A percentile compares a stretch with the other conserved stretches of the same genome.
Evolutionary conservation across 2,888 invertebrate genomes (phyloP).

Genomic region (Teinopalpus imperialis): DNA sequence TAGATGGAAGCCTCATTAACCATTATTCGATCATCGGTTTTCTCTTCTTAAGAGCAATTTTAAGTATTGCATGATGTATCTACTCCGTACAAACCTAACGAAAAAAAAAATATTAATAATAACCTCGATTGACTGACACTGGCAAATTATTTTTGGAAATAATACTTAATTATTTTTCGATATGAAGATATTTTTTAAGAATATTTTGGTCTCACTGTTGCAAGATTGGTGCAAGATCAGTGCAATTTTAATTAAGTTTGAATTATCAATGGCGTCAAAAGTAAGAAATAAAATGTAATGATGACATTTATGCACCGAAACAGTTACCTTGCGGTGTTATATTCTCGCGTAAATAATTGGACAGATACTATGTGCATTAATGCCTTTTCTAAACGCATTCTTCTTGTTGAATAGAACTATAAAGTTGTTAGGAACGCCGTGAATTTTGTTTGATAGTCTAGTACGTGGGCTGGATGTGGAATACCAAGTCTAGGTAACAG

Average conservation of each 20-base stretch:
- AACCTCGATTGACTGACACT: too few species aligned
- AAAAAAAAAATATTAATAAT: too few species aligned
- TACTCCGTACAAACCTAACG: too few species aligned
- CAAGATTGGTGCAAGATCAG: background rate
- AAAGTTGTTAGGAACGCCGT: conserved; percentile 46
- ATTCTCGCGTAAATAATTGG: conserved; percentile 66
- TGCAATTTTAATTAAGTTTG: conserved; percentile 15
- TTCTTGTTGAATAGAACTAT: conserved; percentile 67
- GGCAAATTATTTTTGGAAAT: too few species aligned
- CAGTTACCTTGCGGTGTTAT: conserved; percentile 41
- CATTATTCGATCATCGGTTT: too few species aligned
- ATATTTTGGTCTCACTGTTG: background rate
- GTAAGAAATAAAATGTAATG: conserved; percentile 27
- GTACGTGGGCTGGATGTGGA: conserved; percentile 43
- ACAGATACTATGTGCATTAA: conserved; percentile 68
- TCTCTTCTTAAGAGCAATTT: too few species aligned
- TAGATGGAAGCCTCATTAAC: too few species aligned
- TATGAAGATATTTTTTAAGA: background rate
- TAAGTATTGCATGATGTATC: too few species aligned
- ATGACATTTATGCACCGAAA: conserved; percentile 29
- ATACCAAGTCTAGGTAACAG: conserved; percentile 37
- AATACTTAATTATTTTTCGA: too few species aligned
- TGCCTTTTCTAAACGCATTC: conserved; percentile 60
- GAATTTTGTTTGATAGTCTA: conserved; percentile 30
- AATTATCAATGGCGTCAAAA: conserved; percentile 17